Base-by-base conservation (phyloP, 1,140 invertebrate genomes). In the Eupeodes corollae region DNA sequence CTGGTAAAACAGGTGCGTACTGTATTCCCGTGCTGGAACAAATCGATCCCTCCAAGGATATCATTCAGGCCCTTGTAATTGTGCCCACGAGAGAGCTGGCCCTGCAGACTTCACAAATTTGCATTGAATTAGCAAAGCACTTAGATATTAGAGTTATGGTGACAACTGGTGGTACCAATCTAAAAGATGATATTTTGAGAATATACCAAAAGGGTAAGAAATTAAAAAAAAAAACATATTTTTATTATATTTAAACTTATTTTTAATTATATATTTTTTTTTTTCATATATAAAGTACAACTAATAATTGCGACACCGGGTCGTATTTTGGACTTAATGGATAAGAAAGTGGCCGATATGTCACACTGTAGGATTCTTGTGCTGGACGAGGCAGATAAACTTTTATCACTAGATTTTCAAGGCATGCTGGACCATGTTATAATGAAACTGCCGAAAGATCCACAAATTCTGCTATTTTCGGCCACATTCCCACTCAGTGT, bases 1-100 rank as follows among this genome's bases (percentile, higher is more conserved):
- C 96, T 54, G 97, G 97, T 56, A 99, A 99, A 79, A 99, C 97
- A 62, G 97, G 97, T 63, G 97, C 97, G 54, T 99, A 99, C 70
- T 91, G 90, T 60, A 99, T 99, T 74, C 97, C 97, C 54, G 88
- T 98, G 52, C 74, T 99, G 68, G 94, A 99, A 79, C 75, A 84
- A 77, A 88, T 98, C 54, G 91, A 98, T 73, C 77, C 88, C 35
- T 82, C 78, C 63, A 86, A 88, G 77, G 84, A 91, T 72, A 78
- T 76, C 67, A 95, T 95, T 70, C 95, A 98, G 82, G 96, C 94
- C 59, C 77, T 99, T 72, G 83, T 99, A 50, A 93, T 99, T 72
- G 97, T 99, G 56, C 97, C 97, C 54, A 99, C 97, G 42, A 79
- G 97, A 77, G 97, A 99, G 74, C 77, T 99, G 70, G 97, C 97